Evolutionary conservation across 2,113 vertebrate species (phyloP).

Genomic region (Mesoclemmys tuberculata): DNA sequence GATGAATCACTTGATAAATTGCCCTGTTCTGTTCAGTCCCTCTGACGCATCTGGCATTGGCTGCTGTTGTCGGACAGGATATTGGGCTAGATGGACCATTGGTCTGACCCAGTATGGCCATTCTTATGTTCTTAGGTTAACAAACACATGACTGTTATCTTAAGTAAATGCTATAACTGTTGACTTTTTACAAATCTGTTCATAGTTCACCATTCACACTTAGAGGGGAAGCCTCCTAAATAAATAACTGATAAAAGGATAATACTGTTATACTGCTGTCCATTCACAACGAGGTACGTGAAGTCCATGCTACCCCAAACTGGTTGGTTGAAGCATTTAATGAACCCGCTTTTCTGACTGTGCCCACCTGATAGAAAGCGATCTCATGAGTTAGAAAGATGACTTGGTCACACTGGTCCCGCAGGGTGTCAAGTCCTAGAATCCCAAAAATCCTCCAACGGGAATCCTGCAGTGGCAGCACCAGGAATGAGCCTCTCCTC

Average conservation of each 20-base stretch:
- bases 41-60: not conserved
- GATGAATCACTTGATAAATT: not conserved
- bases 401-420: conserved; percentile 62
- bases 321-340: not conserved
- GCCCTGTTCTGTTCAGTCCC: not conserved
- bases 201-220: not conserved
- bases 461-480: conserved; percentile 78
- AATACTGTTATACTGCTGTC: not conserved
- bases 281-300: not conserved
- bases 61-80: not conserved
- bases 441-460: conserved; percentile 78
- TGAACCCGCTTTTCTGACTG: not conserved
- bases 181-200: not conserved
- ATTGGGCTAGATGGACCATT: not conserved
- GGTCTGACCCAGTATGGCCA: not conserved
- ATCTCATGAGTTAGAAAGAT: conserved; percentile 82
- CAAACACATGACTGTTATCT: not conserved
- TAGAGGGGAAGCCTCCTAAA: not conserved
- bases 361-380: conserved; percentile 80
- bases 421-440: conserved; percentile 81
- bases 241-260: not conserved
- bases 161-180: not conserved
- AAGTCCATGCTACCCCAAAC: not conserved
- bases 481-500: conserved; percentile 78
- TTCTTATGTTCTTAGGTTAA: not conserved